Base-by-base conservation (phyloP, 2,888 invertebrate genomes). In the Eristalis tenax region DNA sequence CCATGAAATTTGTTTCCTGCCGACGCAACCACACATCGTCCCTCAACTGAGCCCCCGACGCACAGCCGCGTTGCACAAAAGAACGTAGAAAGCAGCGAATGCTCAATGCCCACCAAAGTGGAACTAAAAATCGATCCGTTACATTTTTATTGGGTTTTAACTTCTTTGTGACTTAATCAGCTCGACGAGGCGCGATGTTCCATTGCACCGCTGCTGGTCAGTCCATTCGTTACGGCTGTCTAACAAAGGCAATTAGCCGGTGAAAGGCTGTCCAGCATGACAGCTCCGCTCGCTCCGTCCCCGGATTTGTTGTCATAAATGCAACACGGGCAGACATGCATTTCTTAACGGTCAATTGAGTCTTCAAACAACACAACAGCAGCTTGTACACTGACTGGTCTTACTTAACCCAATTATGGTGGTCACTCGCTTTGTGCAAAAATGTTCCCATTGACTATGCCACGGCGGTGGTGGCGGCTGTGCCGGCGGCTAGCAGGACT, bases 331-430 rank as follows among this genome's bases (percentile, higher is more conserved):
- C 11, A 59, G 59, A 59, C 59, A 35, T 22, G 68, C 69, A 56
- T 71, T 80, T 68, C 35, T 81, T 76, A 40, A 66, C 61, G 84
- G 61, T 63, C 71, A 81, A 85, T 81, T 85, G 84, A 85, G 80
- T 73, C 66, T 18, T 40, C 59, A 59, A 35, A 32, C 64, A 80
- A 38, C 50, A 43, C 40, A 59, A 59, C 59, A 59, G 59, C 15
- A 0, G 23, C 22, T 26, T 22, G 59, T 59, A 11, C 59, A 26
- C 23, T 6, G 59, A 15, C 38, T 63, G 56, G n/a, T 66, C 59
- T 86, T 78, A 83, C 83, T 83, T 79, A 83, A 86, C 83, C 65
- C 78, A 83, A 78, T 86, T 83, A 83, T 64, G 63, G 64, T 56
- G 23, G 23, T 28, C 43, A 64, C 43, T 57, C 66, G 57, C 50